Base-by-base conservation (phyloP, 2,888 invertebrate genomes). In the Xylota sylvarum region DNA sequence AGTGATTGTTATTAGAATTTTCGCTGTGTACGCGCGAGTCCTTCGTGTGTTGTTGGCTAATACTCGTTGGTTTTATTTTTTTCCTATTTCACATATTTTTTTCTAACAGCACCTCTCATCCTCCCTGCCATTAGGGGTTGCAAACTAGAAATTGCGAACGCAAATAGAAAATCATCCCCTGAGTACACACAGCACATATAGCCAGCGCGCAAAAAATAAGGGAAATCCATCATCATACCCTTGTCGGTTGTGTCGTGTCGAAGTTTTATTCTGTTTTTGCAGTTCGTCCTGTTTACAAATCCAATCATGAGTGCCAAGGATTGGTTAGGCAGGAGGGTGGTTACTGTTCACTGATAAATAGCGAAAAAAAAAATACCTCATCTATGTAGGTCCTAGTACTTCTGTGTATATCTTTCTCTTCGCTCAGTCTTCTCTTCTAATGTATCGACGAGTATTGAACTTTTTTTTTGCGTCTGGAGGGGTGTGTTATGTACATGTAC, bases 291-390 rank as follows among this genome's bases (percentile, higher is more conserved):
- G 81, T 86, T 86, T 86, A 86, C 86, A 86, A 86, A 86, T 86
- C 86, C 86, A 86, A 86, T 86, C 86, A 86, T 69, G 86, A 86
- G 86, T 86, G 73, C 72, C 77, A 86, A 64, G 86, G 86, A 86
- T 86, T 86, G 86, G 86, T 86, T 82, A 52, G 76, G 86, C 73
- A 43, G 82, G 82, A 82, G 78, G 86, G 86, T 86, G 73, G 86
- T 86, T 79, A 73, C 78, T 62, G 73, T 77, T 62, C 67, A 60
- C 60, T 77, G 72, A 77, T 86, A 81, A 81, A 81, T 81, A 81
- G 62, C 30, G 56, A 27, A 69, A 62, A 30, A 52, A 70, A 60
- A 70, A 73, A 76, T 23, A 3, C 48, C 19, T 64, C 62, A 5
- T 55, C n/a, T n/a, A n/a, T 40, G 43, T 43, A 62, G 30, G 79